phyloP scores from a whole-genome alignment of 2,797 vertebrate genomes.

The Pyrrhura leucotis region DNA sequence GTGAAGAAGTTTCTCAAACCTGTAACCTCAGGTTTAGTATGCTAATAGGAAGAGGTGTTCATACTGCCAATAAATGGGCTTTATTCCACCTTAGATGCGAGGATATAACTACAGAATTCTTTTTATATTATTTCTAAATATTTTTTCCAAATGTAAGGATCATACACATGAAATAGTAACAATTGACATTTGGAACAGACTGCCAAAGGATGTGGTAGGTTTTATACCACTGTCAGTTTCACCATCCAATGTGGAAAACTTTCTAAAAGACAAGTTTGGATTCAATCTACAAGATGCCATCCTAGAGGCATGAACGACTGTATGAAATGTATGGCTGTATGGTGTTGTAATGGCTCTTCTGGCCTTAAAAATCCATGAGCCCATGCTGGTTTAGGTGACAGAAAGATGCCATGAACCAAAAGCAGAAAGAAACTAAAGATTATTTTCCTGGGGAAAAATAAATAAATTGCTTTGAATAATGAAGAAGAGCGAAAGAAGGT shows the following conservation, averaged over 20 bases:
- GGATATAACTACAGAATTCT: neutral
- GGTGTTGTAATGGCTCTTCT: neutral
- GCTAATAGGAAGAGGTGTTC: neutral
- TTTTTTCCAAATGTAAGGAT: neutral
- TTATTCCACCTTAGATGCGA: neutral
- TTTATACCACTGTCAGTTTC: neutral
- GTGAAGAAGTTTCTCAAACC: slow-evolving; percentile 29
- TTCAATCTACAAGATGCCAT: neutral
- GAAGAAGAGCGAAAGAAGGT: neutral
- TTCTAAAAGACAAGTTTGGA: neutral
- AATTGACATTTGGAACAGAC: neutral
- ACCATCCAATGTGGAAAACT: neutral
- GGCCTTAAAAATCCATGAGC: neutral
- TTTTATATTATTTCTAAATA: neutral
- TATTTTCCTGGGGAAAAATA: neutral
- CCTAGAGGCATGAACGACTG: neutral
- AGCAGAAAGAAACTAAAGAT: neutral
- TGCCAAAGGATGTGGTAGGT: neutral
- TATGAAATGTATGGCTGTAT: neutral
- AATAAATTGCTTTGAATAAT: neutral
- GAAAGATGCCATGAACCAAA: neutral
- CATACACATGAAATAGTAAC: neutral
- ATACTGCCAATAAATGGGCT: neutral
- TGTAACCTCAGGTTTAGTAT: slow-evolving; percentile 15
- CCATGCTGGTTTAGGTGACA: neutral